These are phyloP conservation scores for Nomada ruficornis DNA, from an alignment of 2,888 invertebrate species.

Conservation along the genomic window DNA sequence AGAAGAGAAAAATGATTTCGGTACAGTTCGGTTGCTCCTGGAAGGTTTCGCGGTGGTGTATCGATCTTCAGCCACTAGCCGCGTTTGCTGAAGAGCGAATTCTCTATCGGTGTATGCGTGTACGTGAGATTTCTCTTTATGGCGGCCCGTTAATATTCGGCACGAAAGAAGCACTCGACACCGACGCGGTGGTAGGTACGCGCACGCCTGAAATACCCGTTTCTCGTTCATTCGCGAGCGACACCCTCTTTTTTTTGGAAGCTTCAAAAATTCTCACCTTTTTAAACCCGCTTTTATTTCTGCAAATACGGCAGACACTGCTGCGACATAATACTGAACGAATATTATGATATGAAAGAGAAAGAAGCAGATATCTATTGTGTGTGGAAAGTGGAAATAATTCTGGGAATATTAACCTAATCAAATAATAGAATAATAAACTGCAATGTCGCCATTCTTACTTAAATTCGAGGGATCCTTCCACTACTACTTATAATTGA, in stretches of 20 bases:
- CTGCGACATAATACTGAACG: no score
- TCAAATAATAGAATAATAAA: no score
- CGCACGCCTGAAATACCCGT: conserved; percentile 26
- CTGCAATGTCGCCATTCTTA: neutral
- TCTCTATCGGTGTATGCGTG: conserved; percentile 27
- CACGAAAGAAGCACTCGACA: conserved; percentile 49
- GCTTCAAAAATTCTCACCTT: neutral
- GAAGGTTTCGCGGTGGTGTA: conserved; percentile 42
- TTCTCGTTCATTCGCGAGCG: neutral
- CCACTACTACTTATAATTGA: no score
- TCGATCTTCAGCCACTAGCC: conserved; percentile 44
- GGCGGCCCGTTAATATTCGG: conserved; percentile 48
- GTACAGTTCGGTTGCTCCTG: neutral
- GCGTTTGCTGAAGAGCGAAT: conserved; percentile 23
- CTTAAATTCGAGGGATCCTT: no score
- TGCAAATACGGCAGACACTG: no score
- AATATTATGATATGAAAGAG: neutral
- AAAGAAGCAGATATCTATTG: neutral
- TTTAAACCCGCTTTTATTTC: no score
- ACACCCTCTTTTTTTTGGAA: neutral
- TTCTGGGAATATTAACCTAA: neutral
- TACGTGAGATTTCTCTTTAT: conserved; percentile 31
- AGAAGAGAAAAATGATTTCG: conserved; percentile 23
- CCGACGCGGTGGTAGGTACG: conserved; percentile 33
- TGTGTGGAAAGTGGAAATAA: neutral